Percentiles rank a stretch among this genome's conserved stretches.
Evolutionary conservation across 2,113 vertebrate species (phyloP).

Genomic region (Rhinopomastus cyanomelas): DNA sequence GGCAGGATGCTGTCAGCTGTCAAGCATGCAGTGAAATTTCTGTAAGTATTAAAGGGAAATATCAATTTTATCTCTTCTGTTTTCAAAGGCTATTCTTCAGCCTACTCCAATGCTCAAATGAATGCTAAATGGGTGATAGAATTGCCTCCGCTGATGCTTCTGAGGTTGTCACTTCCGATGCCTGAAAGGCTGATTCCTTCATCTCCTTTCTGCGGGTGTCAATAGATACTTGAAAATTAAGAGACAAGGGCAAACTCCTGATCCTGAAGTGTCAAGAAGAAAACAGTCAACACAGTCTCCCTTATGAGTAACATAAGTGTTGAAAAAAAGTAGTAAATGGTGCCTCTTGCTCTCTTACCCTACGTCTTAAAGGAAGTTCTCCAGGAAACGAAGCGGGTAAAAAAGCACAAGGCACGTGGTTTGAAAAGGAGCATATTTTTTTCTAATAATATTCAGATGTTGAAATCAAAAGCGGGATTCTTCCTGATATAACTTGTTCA

Average conservation of each 20-base stretch:
- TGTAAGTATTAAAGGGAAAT: background rate
- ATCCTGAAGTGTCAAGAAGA: constrained; percentile 50
- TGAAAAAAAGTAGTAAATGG: background rate
- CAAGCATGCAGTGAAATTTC: background rate
- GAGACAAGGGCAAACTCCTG: constrained; percentile 48
- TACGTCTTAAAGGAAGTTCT: background rate
- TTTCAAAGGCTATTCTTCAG: constrained; percentile 16
- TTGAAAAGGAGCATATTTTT: background rate
- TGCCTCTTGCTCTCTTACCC: background rate
- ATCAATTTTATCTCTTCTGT: background rate
- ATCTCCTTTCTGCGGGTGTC: constrained; percentile 16
- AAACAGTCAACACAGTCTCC: background rate
- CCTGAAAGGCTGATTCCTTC: constrained; percentile 44
- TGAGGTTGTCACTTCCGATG: constrained; percentile 50
- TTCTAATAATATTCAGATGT: background rate
- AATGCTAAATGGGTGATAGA: constrained; percentile 28
- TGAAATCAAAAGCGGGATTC: background rate
- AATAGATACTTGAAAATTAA: constrained; percentile 26
- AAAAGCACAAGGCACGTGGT: background rate
- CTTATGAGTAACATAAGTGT: background rate
- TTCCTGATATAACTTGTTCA: background rate
- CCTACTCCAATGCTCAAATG: background rate
- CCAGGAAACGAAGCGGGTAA: accelerated
- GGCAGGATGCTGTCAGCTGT: background rate
- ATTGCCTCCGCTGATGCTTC: constrained; percentile 22